Evolutionary conservation across 2,113 vertebrate genomes (phyloP), one percentile per base, ranked within the genome.

Genomic region (Crotophaga sulcirostris): DNA sequence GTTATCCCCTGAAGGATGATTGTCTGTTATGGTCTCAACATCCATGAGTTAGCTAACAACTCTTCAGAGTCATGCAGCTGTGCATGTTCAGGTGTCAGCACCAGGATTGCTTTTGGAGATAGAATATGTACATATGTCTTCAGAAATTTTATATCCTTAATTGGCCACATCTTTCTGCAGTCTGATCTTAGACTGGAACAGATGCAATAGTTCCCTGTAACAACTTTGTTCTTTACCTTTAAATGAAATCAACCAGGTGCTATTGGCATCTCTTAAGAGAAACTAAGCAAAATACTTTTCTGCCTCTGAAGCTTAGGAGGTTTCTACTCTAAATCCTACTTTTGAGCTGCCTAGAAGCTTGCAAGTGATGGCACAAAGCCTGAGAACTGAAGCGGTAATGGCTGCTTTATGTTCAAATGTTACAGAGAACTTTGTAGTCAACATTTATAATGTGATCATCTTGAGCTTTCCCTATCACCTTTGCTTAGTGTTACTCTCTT

Each of bases 241-340:
- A 72, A 58, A 74, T 70, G 36, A 91, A 78, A 94, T 55, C 62
- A 92, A 83, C 74, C 93, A 93, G 75, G 62, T 93, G 74, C n/a
- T 90, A 19, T 66, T 88, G 72, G 85, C 84, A 92, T 21, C 62
- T 60, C 28, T 40, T 87, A 69, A 91, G 58, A 92, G 67, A 90
- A 95, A 33, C 31, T 36, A 69, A 92, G 78, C 31, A 85, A 87
- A 91, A 55, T 62, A 68, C 45, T 92, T 95, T 83, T 13, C 34
- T 83, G 85, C 75, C 67, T 93, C n/a, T 90, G 21, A 73, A 82
- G 63, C 63, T 73, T 47, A 87, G 44, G 84, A 87, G 54, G 31
- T 85, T 93, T 90, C 58, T 70, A 60, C 75, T 73, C 62, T 68
- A 79, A 94, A 87, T 68, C 40, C 33, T 91, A 75, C 58, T 86